Base-by-base conservation (phyloP, 2,888 invertebrate genomes). In the Nephrocerus scutellatus region DNA sequence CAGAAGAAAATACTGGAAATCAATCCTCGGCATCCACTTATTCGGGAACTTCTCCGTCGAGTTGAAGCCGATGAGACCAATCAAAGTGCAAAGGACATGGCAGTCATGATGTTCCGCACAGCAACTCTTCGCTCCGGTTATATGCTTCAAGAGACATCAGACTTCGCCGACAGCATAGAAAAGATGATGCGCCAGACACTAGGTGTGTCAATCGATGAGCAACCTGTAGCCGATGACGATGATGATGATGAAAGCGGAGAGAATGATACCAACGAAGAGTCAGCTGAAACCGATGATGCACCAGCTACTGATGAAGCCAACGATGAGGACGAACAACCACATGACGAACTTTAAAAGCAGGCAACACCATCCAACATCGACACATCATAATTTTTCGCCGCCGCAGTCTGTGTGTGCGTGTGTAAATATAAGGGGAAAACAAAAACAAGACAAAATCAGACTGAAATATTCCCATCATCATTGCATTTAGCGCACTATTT, bases 1-100 rank as follows among this genome's bases (percentile, higher is more conserved):
- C 93, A 95, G 70, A 96, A 91, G 79, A 98, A 97, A 72, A 88
- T 88, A 33, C 72, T 98, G 52, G 98, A 99, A 75, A 82, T 98
- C 55, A 98, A 98, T 73, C 95, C 97, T 26, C 77, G 91, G 36
- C 98, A 98, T 77, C 97, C 98, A 16, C 74, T 98, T 33, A 83
- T 98, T 60, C 82, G 84, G 53, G 95, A 96, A 71, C 74, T 98
- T 49, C 73, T 95, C 62, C 79, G 82, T 20, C 77, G 90, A 55
- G 84, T 96, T 14, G 77, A 77, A 47, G 76, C 80, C 43, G 84
- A 89, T 64, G 76, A 83, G 28, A 77, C 79, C 23, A 90, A 92
- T 68, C 72, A 77, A 10, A 76, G 74, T 2, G 88, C 92, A 9
- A 80, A 81, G 61, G 81, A 85, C 40, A 88, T 90, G 66, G 92